Percentiles rank a stretch among this genome's conserved stretches.
Evolutionary conservation across 2,113 vertebrate species (phyloP).

Genomic region (Oryzias celebensis): DNA sequence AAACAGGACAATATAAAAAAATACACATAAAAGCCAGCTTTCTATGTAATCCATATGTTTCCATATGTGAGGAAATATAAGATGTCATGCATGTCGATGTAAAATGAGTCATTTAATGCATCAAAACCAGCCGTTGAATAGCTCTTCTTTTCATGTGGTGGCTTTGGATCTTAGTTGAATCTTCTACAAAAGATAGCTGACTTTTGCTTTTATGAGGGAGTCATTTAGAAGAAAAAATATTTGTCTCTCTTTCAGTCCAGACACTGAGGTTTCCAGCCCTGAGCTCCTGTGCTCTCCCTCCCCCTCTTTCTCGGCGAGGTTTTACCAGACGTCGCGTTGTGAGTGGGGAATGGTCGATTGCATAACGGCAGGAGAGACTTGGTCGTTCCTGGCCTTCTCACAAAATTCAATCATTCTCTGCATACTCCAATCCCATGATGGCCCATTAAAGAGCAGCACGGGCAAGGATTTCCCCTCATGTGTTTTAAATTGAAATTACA

Average conservation of each 20-base stretch:
- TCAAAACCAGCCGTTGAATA: constrained; percentile 48
- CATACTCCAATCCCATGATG: constrained; percentile 71
- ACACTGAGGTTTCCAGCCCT: constrained; percentile 65
- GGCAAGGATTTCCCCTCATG: constrained; percentile 73
- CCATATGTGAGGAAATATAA: constrained; percentile 65
- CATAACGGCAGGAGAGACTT: constrained; percentile 73
- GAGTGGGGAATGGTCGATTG: constrained; percentile 71
- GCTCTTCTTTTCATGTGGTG: constrained; percentile 54
- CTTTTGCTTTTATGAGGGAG: constrained; percentile 57
- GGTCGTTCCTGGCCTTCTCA: constrained; percentile 70
- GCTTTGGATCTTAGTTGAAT: constrained; percentile 53
- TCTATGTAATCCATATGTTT: constrained; percentile 66
- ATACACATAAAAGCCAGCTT: constrained; percentile 23
- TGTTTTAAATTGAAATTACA: constrained; percentile 76
- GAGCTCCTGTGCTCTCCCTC: constrained; percentile 8
- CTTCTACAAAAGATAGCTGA: constrained; percentile 34
- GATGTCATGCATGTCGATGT: constrained; percentile 64
- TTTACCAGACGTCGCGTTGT: constrained; percentile 71
- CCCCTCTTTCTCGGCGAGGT: constrained; percentile 26
- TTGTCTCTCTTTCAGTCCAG: constrained; percentile 64
- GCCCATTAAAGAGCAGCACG: constrained; percentile 69
- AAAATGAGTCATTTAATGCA: constrained; percentile 64
- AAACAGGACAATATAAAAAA: constrained; percentile 67
- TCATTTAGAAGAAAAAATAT: constrained; percentile 62
- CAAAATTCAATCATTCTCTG: constrained; percentile 77